A percentile compares a stretch with the other conserved stretches of the same genome.
These are phyloP conservation scores for Lagocephalus sceleratus DNA, from an alignment of 2,797 vertebrate genomes.

Conservation along the genomic window DNA sequence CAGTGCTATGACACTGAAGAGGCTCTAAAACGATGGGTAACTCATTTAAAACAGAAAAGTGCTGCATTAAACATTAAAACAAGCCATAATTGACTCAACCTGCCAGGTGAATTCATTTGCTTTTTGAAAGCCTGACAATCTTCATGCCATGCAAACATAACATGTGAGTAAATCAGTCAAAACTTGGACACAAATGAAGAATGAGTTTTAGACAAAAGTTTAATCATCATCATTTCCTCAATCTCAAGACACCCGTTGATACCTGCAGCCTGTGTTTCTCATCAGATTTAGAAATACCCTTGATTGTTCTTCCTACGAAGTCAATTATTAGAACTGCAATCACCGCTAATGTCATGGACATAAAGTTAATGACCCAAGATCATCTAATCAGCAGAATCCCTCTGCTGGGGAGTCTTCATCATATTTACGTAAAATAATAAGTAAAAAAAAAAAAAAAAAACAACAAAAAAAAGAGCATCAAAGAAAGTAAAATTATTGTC, in stretches of 20 bases:
- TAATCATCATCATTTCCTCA: no score
- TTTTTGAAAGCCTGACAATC: slow-evolving; percentile 1
- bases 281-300: slow-evolving; percentile 4
- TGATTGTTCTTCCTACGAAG: not conserved
- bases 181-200: not conserved
- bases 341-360: slow-evolving; percentile 9
- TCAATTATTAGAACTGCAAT: slow-evolving; percentile 11
- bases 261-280: slow-evolving; percentile 7
- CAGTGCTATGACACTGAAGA: no score
- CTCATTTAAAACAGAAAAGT: no score
- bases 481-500: no score
- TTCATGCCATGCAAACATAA: slow-evolving; percentile 1
- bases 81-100: no score
- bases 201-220: not conserved
- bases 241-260: not conserved
- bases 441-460: not conserved
- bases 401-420: slow-evolving; percentile 5
- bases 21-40: no score
- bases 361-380: slow-evolving; percentile 16
- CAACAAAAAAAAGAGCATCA: no score
- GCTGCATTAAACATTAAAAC: no score
- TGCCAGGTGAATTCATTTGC: no score
- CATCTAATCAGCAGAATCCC: slow-evolving; percentile 25
- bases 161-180: not conserved
- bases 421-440: not conserved